Conservation (phyloP, 2,797 vertebrate species). For the Glossophaga mutica region DNA sequence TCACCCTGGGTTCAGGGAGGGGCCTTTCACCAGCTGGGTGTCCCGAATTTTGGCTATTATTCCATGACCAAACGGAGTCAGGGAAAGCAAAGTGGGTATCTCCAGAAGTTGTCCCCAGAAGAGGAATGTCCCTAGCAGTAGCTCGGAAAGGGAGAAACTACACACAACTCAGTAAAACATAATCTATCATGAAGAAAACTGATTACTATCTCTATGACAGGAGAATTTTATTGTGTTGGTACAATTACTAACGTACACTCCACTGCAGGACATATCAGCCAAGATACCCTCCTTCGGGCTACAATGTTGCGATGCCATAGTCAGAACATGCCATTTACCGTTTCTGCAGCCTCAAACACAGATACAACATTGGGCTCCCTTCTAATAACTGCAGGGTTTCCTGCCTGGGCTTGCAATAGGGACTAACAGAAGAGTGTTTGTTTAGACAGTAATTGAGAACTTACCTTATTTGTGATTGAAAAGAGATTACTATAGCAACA, state of each 20-base stretch:
- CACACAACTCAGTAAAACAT: no score
- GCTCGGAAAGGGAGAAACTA: neutral
- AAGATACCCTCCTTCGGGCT: no score
- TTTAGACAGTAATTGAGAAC: conserved; percentile 75
- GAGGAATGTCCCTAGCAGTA: neutral
- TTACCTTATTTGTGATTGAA: conserved; percentile 73
- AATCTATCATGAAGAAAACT: no score
- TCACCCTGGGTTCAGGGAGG: neutral
- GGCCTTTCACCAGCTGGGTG: neutral
- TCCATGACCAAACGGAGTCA: neutral
- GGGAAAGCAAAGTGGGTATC: neutral
- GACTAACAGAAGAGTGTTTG: conserved; percentile 70
- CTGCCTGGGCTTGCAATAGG: conserved; percentile 74
- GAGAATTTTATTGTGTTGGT: conserved; percentile 57
- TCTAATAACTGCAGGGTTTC: conserved; percentile 53
- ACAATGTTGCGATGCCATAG: conserved; percentile 69
- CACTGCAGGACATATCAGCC: conserved; percentile 80
- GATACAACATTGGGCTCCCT: no score
- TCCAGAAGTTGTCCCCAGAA: neutral
- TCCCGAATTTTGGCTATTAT: neutral
- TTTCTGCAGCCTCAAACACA: conserved; percentile 61
- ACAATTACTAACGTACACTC: conserved; percentile 75
- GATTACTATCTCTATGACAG: no score
- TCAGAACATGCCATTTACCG: conserved; percentile 48
- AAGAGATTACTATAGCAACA: conserved; percentile 61